These are phyloP conservation scores for Tolmerus cingulatus DNA, from an alignment of 2,888 invertebrate genomes.

Conservation along the genomic window DNA sequence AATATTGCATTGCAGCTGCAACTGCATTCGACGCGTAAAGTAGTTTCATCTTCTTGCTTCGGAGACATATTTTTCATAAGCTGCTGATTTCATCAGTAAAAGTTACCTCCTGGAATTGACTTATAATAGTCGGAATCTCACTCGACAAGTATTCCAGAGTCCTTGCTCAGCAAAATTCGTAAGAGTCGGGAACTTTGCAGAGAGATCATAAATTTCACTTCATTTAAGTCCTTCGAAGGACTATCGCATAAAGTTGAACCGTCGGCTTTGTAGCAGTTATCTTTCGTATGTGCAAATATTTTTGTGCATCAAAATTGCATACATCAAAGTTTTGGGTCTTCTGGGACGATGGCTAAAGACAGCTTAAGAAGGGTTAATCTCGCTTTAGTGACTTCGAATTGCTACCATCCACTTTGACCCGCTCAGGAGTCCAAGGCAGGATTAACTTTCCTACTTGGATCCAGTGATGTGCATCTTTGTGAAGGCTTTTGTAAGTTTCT, in stretches of 20 bases:
- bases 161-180: background rate
- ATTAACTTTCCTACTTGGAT: background rate
- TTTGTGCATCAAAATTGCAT: constrained; percentile 14
- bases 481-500: background rate
- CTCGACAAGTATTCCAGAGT: background rate
- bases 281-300: constrained; percentile 12
- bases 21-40: background rate
- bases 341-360: background rate
- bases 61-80: background rate
- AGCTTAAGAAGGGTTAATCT: background rate
- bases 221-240: background rate
- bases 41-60: background rate
- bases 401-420: background rate
- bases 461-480: background rate
- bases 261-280: background rate
- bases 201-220: constrained; percentile 14
- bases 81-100: background rate
- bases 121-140: background rate
- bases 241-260: background rate
- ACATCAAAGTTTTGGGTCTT: constrained; percentile 6
- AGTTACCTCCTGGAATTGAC: constrained; percentile 2
- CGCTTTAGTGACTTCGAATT: background rate
- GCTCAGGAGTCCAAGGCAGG: background rate
- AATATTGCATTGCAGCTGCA: background rate
- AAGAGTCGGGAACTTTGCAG: background rate